Percentiles rank a stretch among this genome's conserved stretches.
These are phyloP conservation scores for Pyrocoelia pectoralis DNA, from an alignment of 2,888 invertebrate species.

Conservation along the genomic window DNA sequence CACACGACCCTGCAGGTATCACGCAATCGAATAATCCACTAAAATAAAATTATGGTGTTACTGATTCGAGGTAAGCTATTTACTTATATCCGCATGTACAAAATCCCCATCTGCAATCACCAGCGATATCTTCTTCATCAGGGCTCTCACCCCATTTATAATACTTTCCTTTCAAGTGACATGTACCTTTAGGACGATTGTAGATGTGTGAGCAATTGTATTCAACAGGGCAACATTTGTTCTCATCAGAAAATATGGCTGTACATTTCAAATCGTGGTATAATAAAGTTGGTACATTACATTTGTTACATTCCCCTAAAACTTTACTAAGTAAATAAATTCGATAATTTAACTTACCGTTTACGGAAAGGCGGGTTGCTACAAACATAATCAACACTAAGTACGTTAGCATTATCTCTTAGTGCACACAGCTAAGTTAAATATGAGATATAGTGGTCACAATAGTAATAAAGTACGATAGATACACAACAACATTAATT, in stretches of 20 bases:
- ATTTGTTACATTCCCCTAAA: background rate
- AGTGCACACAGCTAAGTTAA: no score
- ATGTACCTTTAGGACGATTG: slow-evolving; percentile 11
- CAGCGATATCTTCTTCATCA: slow-evolving; percentile 26
- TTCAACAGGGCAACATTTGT: slow-evolving; percentile 37
- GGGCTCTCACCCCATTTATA: slow-evolving; percentile 23
- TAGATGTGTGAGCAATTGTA: slow-evolving; percentile 25
- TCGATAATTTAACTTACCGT: no score
- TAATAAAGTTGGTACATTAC: background rate
- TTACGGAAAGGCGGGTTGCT: background rate
- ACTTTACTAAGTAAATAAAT: background rate
- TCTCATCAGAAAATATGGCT: background rate
- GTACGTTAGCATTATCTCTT: no score
- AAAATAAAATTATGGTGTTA: background rate
- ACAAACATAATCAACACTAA: no score
- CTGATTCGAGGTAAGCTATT: background rate
- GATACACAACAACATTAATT: no score
- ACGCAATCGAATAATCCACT: slow-evolving; percentile 29
- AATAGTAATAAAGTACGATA: no score
- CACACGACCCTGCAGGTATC: slow-evolving; percentile 44
- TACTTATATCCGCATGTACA: slow-evolving; percentile 30
- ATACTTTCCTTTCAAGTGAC: slow-evolving; percentile 35
- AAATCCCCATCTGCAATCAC: slow-evolving; percentile 29
- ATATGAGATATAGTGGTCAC: no score
- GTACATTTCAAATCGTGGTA: slow-evolving; percentile 18